A percentile compares a stretch with the other conserved stretches of the same genome.
Evolutionary conservation across 2,113 vertebrate species (phyloP).

Genomic region (Chascanopsetta lugubris): DNA sequence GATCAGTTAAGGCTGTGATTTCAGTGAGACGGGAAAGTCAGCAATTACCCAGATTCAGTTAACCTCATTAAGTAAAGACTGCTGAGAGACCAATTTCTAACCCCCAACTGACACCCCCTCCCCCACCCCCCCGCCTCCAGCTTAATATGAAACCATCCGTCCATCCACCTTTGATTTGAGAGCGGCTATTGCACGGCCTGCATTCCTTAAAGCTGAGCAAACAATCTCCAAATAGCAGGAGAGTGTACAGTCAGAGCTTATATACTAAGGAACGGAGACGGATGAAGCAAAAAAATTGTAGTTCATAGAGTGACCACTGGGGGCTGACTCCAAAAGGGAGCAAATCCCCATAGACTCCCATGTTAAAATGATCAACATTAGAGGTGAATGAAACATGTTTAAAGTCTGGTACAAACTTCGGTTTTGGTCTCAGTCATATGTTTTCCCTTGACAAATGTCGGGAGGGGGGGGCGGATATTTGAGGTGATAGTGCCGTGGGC

Average conservation of each 20-base stretch:
- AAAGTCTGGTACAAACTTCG: too few species aligned
- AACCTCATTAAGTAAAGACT: constrained; percentile 80
- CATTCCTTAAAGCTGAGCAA: constrained; percentile 52
- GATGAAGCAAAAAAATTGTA: too few species aligned
- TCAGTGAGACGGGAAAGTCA: constrained; percentile 79
- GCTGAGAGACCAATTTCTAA: constrained; percentile 77
- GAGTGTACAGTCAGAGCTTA: constrained; percentile 35
- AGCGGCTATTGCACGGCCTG: constrained; percentile 42
- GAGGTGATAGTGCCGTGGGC: too few species aligned
- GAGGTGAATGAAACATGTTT: too few species aligned
- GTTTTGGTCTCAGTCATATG: too few species aligned
- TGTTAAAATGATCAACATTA: too few species aligned
- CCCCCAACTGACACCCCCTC: constrained; percentile 14
- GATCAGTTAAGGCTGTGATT: constrained; percentile 83
- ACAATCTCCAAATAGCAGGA: constrained; percentile 44
- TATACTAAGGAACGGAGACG: too few species aligned
- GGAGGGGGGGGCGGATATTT: too few species aligned
- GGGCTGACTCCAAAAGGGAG: too few species aligned
- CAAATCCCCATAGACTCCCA: too few species aligned
- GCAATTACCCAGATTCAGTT: constrained; percentile 82
- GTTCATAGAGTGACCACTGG: too few species aligned
- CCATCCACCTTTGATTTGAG: constrained; percentile 69
- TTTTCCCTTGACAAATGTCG: too few species aligned
- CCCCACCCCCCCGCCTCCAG: constrained; percentile 6
- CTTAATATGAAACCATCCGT: constrained; percentile 65